A percentile compares a stretch with the other conserved stretches of the same genome.
Evolutionary conservation across 2,797 vertebrate genomes (phyloP).

Genomic region (Bryconaethiops microstoma): DNA sequence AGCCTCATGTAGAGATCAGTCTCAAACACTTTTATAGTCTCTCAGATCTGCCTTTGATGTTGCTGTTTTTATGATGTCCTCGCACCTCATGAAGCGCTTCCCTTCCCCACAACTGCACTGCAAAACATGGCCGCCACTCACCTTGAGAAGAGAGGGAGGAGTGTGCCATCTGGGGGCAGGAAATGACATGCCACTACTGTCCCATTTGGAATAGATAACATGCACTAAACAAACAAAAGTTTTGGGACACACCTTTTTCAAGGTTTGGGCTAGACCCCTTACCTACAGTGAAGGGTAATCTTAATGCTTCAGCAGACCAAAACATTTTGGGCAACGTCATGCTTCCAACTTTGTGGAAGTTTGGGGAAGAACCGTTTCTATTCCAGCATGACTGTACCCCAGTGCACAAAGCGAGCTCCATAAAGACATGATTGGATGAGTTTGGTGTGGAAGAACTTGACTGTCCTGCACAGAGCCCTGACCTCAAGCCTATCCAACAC

Average conservation of each 20-base stretch:
- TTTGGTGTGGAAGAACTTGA: too few relatives aligned
- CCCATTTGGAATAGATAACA: neutral
- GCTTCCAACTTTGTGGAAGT: too few relatives aligned
- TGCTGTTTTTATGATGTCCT: constrained; percentile 16
- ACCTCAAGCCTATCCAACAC: too few relatives aligned
- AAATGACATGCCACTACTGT: neutral
- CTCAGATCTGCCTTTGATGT: constrained; percentile 10
- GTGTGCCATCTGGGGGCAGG: constrained; percentile 38
- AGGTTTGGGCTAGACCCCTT: too few relatives aligned
- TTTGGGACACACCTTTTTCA: too few relatives aligned
- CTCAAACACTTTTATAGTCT: neutral
- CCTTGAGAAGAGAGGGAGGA: neutral
- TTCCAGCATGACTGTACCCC: too few relatives aligned
- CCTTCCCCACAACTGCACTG: constrained; percentile 4
- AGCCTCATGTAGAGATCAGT: neutral
- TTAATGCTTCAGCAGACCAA: too few relatives aligned
- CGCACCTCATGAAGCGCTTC: constrained; percentile 1
- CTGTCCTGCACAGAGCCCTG: too few relatives aligned
- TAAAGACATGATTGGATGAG: too few relatives aligned
- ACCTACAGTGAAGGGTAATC: too few relatives aligned
- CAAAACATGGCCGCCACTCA: constrained; percentile 46
- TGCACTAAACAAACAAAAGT: neutral
- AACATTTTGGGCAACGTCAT: too few relatives aligned
- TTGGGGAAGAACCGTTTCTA: too few relatives aligned
- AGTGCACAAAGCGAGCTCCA: neutral